phyloP scores from a whole-genome alignment of 2,113 vertebrate genomes.

The Dasyurus viverrinus region DNA sequence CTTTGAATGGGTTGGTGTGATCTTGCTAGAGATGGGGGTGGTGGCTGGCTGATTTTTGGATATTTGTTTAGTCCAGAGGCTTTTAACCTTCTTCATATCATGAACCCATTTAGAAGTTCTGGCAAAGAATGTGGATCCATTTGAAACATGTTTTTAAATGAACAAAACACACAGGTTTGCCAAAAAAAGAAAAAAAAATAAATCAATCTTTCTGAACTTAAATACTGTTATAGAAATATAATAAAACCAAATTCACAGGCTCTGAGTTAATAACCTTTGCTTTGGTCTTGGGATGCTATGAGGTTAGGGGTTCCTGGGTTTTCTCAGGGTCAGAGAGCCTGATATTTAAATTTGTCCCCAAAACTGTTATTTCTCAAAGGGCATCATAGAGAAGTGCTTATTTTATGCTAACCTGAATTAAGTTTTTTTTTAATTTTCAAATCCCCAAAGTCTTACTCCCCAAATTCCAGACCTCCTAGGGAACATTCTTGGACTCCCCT shows the following conservation, averaged over 20 bases:
- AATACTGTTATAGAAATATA: neutral
- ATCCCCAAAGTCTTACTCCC: neutral
- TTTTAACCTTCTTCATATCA: neutral
- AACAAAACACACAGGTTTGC: neutral
- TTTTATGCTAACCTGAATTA: neutral
- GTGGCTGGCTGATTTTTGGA: neutral
- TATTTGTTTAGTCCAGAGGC: neutral
- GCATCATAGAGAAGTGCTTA: neutral
- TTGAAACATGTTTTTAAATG: neutral
- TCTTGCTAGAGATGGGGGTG: neutral
- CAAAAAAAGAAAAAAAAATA: neutral
- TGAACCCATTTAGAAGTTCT: neutral
- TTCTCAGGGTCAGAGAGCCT: neutral
- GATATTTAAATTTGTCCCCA: neutral
- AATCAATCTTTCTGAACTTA: neutral
- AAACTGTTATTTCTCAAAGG: neutral
- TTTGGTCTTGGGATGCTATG: neutral
- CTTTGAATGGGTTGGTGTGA: neutral
- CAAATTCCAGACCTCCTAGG: neutral
- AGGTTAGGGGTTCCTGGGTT: neutral
- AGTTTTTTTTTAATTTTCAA: neutral
- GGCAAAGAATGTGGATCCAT: neutral
- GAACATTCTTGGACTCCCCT: neutral
- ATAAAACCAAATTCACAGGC: neutral
- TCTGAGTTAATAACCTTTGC: neutral